phyloP scores from a whole-genome alignment of 2,113 vertebrate species.

The Onychorhynchus coronatus region DNA sequence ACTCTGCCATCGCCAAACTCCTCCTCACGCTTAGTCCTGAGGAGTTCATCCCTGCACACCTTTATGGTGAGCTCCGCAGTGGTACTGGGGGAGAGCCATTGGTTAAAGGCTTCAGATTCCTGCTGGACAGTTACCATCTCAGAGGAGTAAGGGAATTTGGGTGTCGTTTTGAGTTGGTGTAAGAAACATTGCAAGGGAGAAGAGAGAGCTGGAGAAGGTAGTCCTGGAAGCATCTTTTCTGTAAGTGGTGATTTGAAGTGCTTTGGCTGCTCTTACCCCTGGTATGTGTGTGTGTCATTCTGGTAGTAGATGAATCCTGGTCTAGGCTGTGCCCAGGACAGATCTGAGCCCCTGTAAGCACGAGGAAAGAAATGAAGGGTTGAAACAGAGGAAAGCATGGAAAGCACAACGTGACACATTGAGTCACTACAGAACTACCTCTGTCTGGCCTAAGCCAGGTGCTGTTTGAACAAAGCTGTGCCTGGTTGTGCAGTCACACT shows the following conservation, averaged over 20 bases:
- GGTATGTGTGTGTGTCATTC: fast-evolving
- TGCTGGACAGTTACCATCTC: background rate
- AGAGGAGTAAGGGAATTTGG: background rate
- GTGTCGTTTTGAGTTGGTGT: background rate
- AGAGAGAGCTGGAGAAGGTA: background rate
- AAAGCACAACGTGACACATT: background rate
- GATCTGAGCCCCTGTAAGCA: background rate
- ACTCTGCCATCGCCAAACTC: background rate
- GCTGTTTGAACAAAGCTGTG: background rate
- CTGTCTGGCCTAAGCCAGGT: background rate
- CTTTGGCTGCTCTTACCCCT: background rate
- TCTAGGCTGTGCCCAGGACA: background rate
- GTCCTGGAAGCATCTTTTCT: background rate
- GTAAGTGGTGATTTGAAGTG: background rate
- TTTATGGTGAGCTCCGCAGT: background rate
- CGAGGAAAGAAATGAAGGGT: background rate
- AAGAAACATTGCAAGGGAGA: background rate
- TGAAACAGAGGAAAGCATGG: background rate
- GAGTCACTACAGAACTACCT: background rate
- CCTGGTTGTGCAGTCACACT: background rate
- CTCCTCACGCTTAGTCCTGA: background rate
- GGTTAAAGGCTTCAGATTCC: background rate
- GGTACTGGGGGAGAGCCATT: background rate
- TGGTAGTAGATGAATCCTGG: background rate
- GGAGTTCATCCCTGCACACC: background rate